Conservation (phyloP, 2,797 vertebrate genomes). For the Hybognathus amarus region DNA sequence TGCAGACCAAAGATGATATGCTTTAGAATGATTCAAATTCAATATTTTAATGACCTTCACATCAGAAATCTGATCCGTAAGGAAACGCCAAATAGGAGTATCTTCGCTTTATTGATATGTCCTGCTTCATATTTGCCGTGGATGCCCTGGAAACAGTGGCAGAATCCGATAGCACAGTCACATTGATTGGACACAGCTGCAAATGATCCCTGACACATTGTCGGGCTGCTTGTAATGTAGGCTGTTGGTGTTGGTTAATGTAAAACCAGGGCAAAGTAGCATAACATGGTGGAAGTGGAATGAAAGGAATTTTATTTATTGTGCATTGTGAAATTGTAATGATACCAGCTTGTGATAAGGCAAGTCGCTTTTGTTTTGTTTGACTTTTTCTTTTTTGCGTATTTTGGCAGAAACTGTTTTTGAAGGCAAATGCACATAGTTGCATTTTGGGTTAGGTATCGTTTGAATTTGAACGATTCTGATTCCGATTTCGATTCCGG, state of each 20-base stretch:
- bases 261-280: background rate
- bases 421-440: background rate
- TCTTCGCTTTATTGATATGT: background rate
- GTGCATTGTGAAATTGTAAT: background rate
- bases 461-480: no score
- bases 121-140: conserved; percentile 15
- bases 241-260: conserved; percentile 1
- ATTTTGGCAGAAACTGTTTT: conserved; percentile 1
- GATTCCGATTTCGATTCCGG: no score
- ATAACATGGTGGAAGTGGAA: background rate
- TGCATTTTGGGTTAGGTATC: no score
- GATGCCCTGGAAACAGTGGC: conserved; percentile 41
- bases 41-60: background rate
- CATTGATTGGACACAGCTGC: conserved; percentile 25
- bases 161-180: background rate
- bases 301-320: conserved; percentile 20
- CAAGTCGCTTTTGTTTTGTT: background rate
- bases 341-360: background rate
- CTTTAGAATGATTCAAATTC: background rate
- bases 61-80: background rate
- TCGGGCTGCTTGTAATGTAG: background rate
- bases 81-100: background rate
- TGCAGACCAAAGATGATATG: background rate
- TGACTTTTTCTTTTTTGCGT: no score
- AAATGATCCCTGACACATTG: conserved; percentile 19